Evolutionary conservation across 2,797 vertebrate species (phyloP), one percentile per base, ranked within the genome.

Genomic region (Falco peregrinus): DNA sequence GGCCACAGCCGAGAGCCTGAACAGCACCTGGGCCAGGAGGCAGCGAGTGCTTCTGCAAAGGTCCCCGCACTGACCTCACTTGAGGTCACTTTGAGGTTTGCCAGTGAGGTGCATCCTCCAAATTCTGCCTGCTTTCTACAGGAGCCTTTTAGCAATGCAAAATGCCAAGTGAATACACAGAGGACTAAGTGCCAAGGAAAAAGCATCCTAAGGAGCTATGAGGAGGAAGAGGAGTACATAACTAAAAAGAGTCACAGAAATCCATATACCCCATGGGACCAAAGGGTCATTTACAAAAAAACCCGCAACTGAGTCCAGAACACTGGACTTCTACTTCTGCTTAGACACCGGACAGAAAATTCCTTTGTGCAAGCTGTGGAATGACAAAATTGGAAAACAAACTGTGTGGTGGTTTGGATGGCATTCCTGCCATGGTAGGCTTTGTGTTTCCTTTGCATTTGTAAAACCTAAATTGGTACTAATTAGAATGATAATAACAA

Each of bases 361-460:
- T 73, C 50, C 37, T 91, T 93, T 89, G 45, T 92, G 60, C 51
- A 84, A 84, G 63, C 54, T 81, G 73, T 65, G 87, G 89, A 92
- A 93, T 70, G 89, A 93, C 93, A 93, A 54, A 96, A 84, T 69
- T 87, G 73, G 70, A 94, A 91, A 88, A 50, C 81, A 95, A 91
- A 95, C 86, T 68, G 56, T 50, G 24, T 10, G 35, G 89, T 96
- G 90, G 91, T 60, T 96, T 84, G 92, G 74, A 65, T 63, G 89
- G 61, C 56, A 39, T 68, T 84, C 47, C 54, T 71, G 21, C 59
- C 53, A 16, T 0, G 35, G 28, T 5, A 83, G 81, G 57, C 65
- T 96, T 88, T 91, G 61, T 79, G 61, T 56, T 93, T 84, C 81
- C 71, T 73, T 63, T 85, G 63, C 61, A 57, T 83, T 71, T 56